These are phyloP conservation scores for Steatornis caripensis DNA, from an alignment of 2,113 vertebrate species.

Conservation along the genomic window DNA sequence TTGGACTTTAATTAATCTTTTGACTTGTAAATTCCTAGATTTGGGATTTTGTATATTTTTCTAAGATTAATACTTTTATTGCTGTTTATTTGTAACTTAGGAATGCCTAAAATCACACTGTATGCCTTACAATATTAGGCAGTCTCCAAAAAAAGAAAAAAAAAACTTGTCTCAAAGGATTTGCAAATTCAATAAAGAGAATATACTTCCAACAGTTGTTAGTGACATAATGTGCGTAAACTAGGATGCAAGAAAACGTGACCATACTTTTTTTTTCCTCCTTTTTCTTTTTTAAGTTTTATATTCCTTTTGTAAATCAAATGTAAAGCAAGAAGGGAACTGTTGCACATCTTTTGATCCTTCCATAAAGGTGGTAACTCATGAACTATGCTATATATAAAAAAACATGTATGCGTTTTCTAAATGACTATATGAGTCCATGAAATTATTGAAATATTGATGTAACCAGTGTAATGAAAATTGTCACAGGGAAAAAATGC, in stretches of 20 bases:
- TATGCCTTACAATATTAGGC: neutral
- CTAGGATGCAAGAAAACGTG: neutral
- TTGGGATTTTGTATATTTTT: neutral
- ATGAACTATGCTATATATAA: neutral
- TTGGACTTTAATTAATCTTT: conserved; percentile 19
- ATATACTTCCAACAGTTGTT: neutral
- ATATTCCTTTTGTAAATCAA: neutral
- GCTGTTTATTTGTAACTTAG: neutral
- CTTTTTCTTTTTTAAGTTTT: neutral
- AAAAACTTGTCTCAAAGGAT: neutral
- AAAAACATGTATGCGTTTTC: neutral
- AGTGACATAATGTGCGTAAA: neutral
- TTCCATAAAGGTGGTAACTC: neutral
- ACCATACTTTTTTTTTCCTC: too few relatives aligned
- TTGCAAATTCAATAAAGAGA: neutral
- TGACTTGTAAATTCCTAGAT: neutral
- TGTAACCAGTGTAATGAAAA: neutral
- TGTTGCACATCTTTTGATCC: neutral
- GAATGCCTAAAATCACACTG: neutral
- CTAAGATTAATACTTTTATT: neutral
- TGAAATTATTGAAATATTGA: neutral
- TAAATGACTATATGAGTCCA: neutral
- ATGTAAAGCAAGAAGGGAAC: neutral
- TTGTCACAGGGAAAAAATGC: neutral
- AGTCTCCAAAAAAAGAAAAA: neutral